Evolutionary conservation across 2,113 vertebrate genomes (phyloP), one percentile per base, ranked within the genome.

Genomic region (Callipepla squamata): DNA sequence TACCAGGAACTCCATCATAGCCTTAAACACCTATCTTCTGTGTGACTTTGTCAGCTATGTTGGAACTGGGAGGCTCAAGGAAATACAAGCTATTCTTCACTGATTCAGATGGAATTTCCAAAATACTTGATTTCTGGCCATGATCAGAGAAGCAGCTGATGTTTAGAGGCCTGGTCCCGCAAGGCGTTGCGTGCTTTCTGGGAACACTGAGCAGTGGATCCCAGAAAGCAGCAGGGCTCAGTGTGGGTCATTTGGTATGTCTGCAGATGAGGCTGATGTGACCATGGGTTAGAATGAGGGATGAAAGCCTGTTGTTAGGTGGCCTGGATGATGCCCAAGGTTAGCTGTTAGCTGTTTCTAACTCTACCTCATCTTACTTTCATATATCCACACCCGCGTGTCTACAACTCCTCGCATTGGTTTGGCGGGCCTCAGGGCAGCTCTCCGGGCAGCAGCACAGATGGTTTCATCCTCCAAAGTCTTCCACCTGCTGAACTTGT

Each of bases 401-500:
- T 78, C 61, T 68, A 50, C 53, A 44, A 55, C 38, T 61, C 65
- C 38, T 44, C 59, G 83, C 1, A 23, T 57, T 22, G 75, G 45
- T 62, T 51, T 74, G 10, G 68, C 34, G 17, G 11, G 38, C 58
- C 26, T 80, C 1, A 6, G 22, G 78, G 73, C 55, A 44, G 48
- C 34, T 10, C 3, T 45, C 23, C 4, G 30, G 55, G 80, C 89
- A 42, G 96, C 96, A 30, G 81, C 95, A 87, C 98, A 98, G 86
- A 97, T 4, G 22, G 66, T 98, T 91, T 94, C 95, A 47, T 97
- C 97, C 15, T 77, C 90, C 85, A 94, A 42, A 1, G 98, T 97
- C 88, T 95, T 97, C 98, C 99, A 99, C 94, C 97, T 98, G 95
- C 97, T 98, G 86, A 97, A 97, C 91, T 94, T 98, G 48, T 98